Base-by-base conservation (phyloP, 2,113 vertebrate species). In the Fregetta grallaria region DNA sequence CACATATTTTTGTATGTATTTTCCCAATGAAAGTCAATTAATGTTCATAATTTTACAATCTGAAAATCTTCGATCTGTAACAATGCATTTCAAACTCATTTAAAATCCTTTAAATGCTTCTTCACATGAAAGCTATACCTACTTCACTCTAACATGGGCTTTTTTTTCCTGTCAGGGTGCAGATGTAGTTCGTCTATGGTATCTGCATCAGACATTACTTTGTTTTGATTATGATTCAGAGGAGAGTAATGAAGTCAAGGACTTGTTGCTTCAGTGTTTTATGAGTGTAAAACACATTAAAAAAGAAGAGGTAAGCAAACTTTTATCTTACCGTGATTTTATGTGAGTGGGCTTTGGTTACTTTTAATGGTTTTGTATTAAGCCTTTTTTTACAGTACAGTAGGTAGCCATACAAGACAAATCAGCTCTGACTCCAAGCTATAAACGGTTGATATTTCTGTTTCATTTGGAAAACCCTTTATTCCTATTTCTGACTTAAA, bases 201-300 rank as follows among this genome's bases (percentile, higher is more conserved):
- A 90, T 85, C 96, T 99, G 9, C 99, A 98, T 58, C 96, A 98
- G 32, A 95, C 98, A 22, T 97, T 99, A 23, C 97, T 98, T 73
- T 98, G 95, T 90, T 98, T 99, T 96, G 98, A 99, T 96, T 99
- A 98, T 90, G 94, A 98, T 58, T 98, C 98, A 8, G 98, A 99
- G 61, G 98, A 98, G 62, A 99, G 98, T 89, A 98, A 98, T 96
- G 98, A 98, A 94, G 97, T 99, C 50, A 98, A 98, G 25, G 97
- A 99, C 92, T 96, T 98, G 94, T 97, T 99, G 78, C 98, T 99
- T 52, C 98, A 98, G 75, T 99, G 99, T 93, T 99, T 99, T 96
- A 98, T 98, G 81, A 98, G 70, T 82, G 88, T 98, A 56, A 94
- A 72, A 89, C 98, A 98, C 90, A 97, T 99, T 80, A 98, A 94